These are phyloP conservation scores for Tretioscincus oriximinensis DNA, from an alignment of 2,113 vertebrate genomes.

Conservation along the genomic window DNA sequence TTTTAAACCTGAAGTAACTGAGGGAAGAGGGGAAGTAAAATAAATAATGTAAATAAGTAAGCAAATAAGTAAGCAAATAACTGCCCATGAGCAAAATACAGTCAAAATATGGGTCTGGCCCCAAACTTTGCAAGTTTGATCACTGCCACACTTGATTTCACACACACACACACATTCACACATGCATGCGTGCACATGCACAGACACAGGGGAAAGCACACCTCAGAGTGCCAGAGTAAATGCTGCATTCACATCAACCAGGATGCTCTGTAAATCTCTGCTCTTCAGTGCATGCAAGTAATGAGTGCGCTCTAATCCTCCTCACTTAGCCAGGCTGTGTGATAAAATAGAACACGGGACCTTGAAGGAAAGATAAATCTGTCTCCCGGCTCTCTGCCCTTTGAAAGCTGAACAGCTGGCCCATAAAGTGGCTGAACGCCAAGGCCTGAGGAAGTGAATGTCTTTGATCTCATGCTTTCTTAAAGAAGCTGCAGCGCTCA, in stretches of 20 bases:
- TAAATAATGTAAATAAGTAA: too few species aligned
- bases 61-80: too few species aligned
- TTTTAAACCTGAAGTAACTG: too few species aligned
- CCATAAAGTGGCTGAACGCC: slow-evolving; percentile 27
- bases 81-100: too few species aligned
- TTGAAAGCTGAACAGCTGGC: slow-evolving; percentile 56
- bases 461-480: slow-evolving; percentile 70
- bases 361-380: slow-evolving; percentile 47
- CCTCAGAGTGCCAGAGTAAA: not conserved
- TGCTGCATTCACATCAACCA: not conserved
- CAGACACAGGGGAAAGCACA: not conserved
- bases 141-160: rapidly evolving
- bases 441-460: slow-evolving; percentile 31
- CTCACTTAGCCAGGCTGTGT: not conserved
- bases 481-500: slow-evolving; percentile 61
- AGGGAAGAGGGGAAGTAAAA: too few species aligned
- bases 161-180: too few species aligned
- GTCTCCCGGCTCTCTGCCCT: slow-evolving; percentile 49
- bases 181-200: too few species aligned
- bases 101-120: too few species aligned
- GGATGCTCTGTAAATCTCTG: slow-evolving; percentile 21
- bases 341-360: slow-evolving; percentile 38
- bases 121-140: not conserved
- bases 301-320: slow-evolving; percentile 14
- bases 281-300: not conserved